Evolutionary conservation across 2,113 vertebrate genomes (phyloP).

Genomic region (Platysternon megacephalum): DNA sequence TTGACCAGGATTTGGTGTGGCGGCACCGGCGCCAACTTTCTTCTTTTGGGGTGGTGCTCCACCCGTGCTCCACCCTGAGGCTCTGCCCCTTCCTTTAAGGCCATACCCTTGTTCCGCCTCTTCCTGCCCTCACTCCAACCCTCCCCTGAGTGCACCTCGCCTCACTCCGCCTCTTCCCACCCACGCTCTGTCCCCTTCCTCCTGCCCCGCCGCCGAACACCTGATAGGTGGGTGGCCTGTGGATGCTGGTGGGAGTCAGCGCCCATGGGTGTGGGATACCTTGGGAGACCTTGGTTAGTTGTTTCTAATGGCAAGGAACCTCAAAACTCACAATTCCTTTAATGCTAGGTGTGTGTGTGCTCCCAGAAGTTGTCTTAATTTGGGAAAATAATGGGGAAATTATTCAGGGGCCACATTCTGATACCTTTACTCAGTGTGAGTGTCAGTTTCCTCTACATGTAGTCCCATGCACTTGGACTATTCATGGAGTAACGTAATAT

Average conservation of each 20-base stretch:
- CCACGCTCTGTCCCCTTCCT: too few relatives aligned
- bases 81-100: too few relatives aligned
- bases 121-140: too few relatives aligned
- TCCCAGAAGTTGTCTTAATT: background rate
- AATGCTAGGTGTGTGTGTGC: background rate
- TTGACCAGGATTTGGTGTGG: background rate
- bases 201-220: too few relatives aligned
- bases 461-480: background rate
- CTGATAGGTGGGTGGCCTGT: too few relatives aligned
- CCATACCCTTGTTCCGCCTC: too few relatives aligned
- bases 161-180: too few relatives aligned
- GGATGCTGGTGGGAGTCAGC: too few relatives aligned
- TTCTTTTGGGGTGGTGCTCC: too few relatives aligned
- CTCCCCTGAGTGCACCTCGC: too few relatives aligned
- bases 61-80: too few relatives aligned
- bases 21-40: too few relatives aligned
- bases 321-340: slow-evolving; percentile 23
- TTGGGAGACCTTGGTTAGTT: slow-evolving; percentile 28
- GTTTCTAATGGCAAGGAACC: slow-evolving; percentile 9
- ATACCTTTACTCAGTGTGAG: slow-evolving; percentile 10
- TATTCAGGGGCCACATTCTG: background rate
- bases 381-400: slow-evolving; percentile 3
- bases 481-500: background rate
- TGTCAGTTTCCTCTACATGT: slow-evolving; percentile 6
- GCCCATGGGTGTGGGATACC: background rate